Conservation (phyloP, 2,888 invertebrate species). For the Stenodema calcarata region DNA sequence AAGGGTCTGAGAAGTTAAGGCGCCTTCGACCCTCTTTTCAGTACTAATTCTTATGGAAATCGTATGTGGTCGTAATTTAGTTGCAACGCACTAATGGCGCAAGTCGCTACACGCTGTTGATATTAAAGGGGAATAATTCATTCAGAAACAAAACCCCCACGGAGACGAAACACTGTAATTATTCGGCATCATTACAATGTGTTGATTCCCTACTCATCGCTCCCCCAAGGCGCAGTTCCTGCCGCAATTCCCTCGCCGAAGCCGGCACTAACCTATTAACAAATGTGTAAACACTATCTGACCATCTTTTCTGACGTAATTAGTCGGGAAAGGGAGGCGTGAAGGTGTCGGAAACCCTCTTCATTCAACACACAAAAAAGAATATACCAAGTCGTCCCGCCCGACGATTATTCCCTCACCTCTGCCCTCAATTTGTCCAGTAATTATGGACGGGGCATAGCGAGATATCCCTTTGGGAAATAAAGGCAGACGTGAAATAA, state of each 20-base stretch:
- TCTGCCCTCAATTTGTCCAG: background rate
- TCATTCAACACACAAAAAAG: background rate
- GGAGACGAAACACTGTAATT: background rate
- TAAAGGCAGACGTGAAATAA: background rate
- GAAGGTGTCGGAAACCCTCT: background rate
- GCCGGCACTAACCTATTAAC: background rate
- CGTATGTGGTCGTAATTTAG: too few species aligned
- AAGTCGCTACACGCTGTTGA: too few species aligned
- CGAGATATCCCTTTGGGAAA: background rate
- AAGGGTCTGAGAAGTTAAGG: too few species aligned
- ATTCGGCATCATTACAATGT: constrained; percentile 2
- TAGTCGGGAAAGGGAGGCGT: background rate
- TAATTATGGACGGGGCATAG: background rate
- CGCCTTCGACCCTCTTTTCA: too few species aligned
- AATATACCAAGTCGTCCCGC: background rate
- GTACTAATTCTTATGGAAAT: too few species aligned
- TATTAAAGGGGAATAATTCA: background rate
- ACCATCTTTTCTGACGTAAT: background rate
- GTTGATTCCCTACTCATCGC: background rate
- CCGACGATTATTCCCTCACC: background rate
- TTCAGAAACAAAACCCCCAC: background rate
- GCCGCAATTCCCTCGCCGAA: background rate
- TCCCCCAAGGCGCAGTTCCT: background rate
- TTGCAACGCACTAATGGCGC: too few species aligned
- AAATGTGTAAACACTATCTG: constrained; percentile 18